phyloP scores from a whole-genome alignment of 2,113 vertebrate genomes.

The Puffinus mauretanicus region DNA sequence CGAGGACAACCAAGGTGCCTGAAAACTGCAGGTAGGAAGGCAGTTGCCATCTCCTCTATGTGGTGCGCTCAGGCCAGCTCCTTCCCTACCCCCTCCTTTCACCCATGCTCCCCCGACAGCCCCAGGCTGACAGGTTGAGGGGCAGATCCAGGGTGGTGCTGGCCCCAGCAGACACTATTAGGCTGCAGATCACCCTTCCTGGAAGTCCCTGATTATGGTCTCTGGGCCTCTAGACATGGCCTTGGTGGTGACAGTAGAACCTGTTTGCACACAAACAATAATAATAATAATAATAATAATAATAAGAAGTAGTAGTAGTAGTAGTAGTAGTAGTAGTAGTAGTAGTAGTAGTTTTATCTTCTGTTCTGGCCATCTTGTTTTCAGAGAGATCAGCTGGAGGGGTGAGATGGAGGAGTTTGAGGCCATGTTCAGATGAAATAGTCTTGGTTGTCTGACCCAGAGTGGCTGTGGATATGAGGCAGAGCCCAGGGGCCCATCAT shows the following conservation, averaged over 20 bases:
- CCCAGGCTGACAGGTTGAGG: background rate
- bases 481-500: background rate
- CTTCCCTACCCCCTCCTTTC: background rate
- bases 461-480: background rate
- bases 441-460: background rate
- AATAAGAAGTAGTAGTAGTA: no score
- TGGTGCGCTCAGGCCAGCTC: background rate
- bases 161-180: background rate
- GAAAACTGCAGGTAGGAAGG: background rate
- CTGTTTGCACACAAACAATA: background rate
- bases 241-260: background rate
- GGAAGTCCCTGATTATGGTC: background rate
- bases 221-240: fast-evolving
- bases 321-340: fast-evolving
- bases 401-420: background rate
- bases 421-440: background rate
- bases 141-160: background rate
- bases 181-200: background rate
- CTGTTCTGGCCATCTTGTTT: background rate
- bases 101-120: fast-evolving
- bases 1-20: fast-evolving
- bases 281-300: no score
- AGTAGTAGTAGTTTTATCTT: background rate
- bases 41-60: background rate
- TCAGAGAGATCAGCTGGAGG: background rate